phyloP scores from a whole-genome alignment of 2,888 invertebrate species.

The Ceriagrion tenellum region DNA sequence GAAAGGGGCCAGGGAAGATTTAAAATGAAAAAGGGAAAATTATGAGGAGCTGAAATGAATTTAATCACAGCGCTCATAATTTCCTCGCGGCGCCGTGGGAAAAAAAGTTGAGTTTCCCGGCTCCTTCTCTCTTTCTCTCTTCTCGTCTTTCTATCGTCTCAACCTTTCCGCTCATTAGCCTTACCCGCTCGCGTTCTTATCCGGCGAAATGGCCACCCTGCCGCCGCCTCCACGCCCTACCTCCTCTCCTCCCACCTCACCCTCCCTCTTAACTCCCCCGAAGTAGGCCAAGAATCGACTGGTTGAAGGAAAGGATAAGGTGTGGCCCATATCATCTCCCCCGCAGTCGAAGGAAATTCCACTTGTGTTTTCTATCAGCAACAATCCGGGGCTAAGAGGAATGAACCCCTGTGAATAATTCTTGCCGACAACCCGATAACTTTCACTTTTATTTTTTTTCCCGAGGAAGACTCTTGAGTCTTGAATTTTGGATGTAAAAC shows the following conservation, averaged over 20 bases:
- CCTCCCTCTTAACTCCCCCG: not conserved
- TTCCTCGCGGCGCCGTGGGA: not conserved
- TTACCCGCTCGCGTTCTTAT: not conserved
- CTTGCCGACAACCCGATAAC: not conserved
- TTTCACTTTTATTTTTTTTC: no score
- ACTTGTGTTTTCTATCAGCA: not conserved
- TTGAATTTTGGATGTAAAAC: no score
- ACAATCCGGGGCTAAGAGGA: not conserved
- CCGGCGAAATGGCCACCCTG: not conserved
- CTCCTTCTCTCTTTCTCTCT: not conserved
- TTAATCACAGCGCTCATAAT: not conserved
- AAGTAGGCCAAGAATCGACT: slow-evolving; percentile 36
- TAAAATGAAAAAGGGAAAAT: not conserved
- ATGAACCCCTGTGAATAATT: not conserved
- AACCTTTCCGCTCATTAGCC: not conserved
- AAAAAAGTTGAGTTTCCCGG: not conserved
- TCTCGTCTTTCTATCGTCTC: not conserved
- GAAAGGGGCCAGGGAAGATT: not conserved
- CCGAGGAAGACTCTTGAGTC: not conserved
- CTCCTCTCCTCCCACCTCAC: not conserved
- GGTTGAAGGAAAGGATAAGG: not conserved
- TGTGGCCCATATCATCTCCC: not conserved
- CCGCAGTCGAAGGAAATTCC: not conserved
- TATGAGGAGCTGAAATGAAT: not conserved
- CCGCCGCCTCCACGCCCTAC: not conserved